Base-by-base conservation (phyloP, 2,888 invertebrate genomes). In the Coleophora deauratella region DNA sequence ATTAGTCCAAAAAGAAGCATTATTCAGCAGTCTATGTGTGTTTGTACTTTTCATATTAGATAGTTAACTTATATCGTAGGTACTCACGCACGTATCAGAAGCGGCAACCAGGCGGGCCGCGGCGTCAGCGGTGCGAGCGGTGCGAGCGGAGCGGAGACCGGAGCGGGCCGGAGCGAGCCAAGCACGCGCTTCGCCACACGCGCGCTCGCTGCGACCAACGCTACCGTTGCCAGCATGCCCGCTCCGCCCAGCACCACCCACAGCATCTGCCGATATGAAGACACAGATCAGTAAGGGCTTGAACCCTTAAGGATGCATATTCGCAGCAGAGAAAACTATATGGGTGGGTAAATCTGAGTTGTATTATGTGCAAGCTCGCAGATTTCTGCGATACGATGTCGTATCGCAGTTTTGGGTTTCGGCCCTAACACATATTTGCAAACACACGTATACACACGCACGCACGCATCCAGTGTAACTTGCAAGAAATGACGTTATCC, bases 51-150 rank as follows among this genome's bases (percentile, higher is more conserved):
- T 21, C 3, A 6, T 3, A 21, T 21, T 3, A 21, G 6, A 21
- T 21, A 4, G 6, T 21, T 21, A 21, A 6, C 21, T 21, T 21
- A 21, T 21, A 6, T 3, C 6, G 21, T 21, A 21, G 9, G 44
- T 64, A 81, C 81, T 82, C 58, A 81, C 81, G 63, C 51, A 41
- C 62, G 65, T 43, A 60, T 47, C 54, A 63, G 68, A 45, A 74
- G 37, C 43, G 74, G 63, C 49, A 79, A 67, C 84, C 82, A 82
- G 0, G 72, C 70, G 74, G 74, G 21, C 70, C 67, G 2, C 61
- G 59, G 10, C 62, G 47, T 9, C n/a, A n/a, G n/a, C n/a, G n/a
- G n/a, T n/a, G n/a, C n/a, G n/a, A 72, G 59, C 38, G 74, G 68
- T 46, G 72, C 69, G 0, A 72, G 68, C 41, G 74, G 67, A 42